These are phyloP conservation scores for Scomber scombrus DNA, from an alignment of 2,113 vertebrate genomes.

Conservation along the genomic window DNA sequence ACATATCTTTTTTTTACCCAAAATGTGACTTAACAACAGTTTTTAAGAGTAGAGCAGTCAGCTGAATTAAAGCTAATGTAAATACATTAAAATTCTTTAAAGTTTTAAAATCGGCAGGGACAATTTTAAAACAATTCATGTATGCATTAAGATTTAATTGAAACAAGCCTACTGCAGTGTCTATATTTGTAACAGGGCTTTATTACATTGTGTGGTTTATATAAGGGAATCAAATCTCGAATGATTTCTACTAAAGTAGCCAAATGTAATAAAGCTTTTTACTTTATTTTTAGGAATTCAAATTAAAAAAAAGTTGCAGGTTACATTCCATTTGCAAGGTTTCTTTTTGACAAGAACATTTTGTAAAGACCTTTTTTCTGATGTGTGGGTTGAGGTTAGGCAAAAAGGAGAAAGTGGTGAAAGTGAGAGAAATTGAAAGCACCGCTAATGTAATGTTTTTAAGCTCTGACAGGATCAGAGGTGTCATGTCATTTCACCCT, in stretches of 20 bases:
- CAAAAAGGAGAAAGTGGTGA: constrained; percentile 20
- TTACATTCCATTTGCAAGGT: neutral
- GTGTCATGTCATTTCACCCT: constrained; percentile 66
- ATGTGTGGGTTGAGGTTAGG: constrained; percentile 22
- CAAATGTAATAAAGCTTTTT: neutral
- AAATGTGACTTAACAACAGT: neutral
- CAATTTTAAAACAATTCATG: no score
- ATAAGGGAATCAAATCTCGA: neutral
- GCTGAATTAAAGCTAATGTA: neutral
- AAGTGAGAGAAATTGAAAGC: constrained; percentile 33
- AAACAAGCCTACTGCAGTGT: no score
- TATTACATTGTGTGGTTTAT: neutral
- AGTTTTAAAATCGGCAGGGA: neutral
- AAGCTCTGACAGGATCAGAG: constrained; percentile 56
- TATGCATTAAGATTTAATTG: no score
- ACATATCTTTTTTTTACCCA: neutral
- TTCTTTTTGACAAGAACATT: neutral
- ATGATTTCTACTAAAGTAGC: neutral
- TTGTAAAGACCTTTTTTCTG: neutral
- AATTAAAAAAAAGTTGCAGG: neutral
- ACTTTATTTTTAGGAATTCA: neutral
- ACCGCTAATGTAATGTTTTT: constrained; percentile 41
- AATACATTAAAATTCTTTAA: neutral
- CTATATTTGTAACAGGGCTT: neutral
- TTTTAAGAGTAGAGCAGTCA: neutral